A percentile compares a stretch with the other conserved stretches of the same genome.
These are phyloP conservation scores for Xiphophorus couchianus DNA, from an alignment of 2,113 vertebrate genomes.

Conservation along the genomic window DNA sequence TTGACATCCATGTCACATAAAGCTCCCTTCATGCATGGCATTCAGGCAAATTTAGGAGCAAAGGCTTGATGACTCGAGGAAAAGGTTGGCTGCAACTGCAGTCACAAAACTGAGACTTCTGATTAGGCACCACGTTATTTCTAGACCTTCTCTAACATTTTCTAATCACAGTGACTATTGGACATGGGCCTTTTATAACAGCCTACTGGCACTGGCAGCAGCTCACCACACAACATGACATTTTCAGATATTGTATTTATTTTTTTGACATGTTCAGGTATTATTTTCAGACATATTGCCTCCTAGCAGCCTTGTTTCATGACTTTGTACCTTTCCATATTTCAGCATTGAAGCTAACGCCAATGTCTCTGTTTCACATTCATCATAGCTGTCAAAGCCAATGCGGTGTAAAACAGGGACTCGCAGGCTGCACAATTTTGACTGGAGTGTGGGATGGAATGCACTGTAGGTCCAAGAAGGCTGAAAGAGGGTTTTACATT, in stretches of 20 bases:
- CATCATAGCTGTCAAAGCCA: constrained; percentile 67
- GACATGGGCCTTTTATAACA: constrained; percentile 18
- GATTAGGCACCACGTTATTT: constrained; percentile 25
- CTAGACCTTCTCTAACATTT: not conserved
- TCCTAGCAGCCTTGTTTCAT: constrained; percentile 32
- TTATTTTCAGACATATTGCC: constrained; percentile 20
- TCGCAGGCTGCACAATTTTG: constrained; percentile 35
- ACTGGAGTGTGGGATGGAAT: constrained; percentile 49
- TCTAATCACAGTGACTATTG: constrained; percentile 16
- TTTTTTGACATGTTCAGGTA: constrained; percentile 15
- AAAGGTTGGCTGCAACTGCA: constrained; percentile 6
- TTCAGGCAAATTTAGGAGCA: constrained; percentile 3
- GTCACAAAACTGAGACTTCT: constrained; percentile 13
- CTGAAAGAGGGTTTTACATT: constrained; percentile 46
- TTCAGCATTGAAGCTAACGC: constrained; percentile 33
- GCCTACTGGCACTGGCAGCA: not conserved
- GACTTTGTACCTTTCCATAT: constrained; percentile 43
- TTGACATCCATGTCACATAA: constrained; percentile 29
- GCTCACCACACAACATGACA: constrained; percentile 2
- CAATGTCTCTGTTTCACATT: constrained; percentile 50
- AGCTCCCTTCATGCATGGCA: constrained; percentile 4
- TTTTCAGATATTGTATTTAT: constrained; percentile 18
- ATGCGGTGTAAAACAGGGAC: constrained; percentile 52
- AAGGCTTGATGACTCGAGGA: not conserved
- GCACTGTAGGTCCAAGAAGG: constrained; percentile 41